Conservation (phyloP, 2,888 invertebrate genomes). For the Pammene aurita region DNA sequence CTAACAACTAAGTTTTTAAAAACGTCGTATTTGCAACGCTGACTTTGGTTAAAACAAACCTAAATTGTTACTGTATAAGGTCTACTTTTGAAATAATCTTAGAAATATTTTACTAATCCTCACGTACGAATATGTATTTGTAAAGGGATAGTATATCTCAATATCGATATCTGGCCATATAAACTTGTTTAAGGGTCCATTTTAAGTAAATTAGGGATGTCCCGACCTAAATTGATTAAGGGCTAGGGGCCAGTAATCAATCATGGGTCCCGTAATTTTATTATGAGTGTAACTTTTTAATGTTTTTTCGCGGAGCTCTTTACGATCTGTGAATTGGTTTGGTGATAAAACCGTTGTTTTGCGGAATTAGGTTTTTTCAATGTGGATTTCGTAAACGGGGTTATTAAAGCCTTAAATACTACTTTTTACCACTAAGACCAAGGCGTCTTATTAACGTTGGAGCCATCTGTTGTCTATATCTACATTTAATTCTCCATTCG, state of each 20-base stretch:
- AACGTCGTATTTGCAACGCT: background rate
- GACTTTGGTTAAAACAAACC: background rate
- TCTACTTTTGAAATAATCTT: background rate
- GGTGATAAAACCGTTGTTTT: constrained; percentile 23
- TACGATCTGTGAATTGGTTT: constrained; percentile 11
- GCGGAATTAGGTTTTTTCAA: background rate
- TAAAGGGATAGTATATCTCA: constrained; percentile 19
- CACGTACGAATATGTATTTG: constrained; percentile 5
- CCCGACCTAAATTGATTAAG: constrained; percentile 38
- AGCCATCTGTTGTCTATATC: no score
- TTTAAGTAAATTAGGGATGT: constrained; percentile 25
- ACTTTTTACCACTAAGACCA: no score
- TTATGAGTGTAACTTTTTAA: constrained; percentile 37
- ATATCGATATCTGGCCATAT: constrained; percentile 16
- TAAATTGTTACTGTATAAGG: background rate
- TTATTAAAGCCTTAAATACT: background rate
- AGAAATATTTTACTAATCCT: constrained; percentile 4
- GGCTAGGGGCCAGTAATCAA: constrained; percentile 27
- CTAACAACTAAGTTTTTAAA: background rate
- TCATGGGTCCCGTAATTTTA: constrained; percentile 36
- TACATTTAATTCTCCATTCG: no score
- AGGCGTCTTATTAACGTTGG: no score
- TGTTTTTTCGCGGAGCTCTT: constrained; percentile 11
- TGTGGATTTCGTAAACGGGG: background rate
- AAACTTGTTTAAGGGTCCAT: constrained; percentile 35